Evolutionary conservation across 2,797 vertebrate species (phyloP).

Genomic region (Scolopax rusticola): DNA sequence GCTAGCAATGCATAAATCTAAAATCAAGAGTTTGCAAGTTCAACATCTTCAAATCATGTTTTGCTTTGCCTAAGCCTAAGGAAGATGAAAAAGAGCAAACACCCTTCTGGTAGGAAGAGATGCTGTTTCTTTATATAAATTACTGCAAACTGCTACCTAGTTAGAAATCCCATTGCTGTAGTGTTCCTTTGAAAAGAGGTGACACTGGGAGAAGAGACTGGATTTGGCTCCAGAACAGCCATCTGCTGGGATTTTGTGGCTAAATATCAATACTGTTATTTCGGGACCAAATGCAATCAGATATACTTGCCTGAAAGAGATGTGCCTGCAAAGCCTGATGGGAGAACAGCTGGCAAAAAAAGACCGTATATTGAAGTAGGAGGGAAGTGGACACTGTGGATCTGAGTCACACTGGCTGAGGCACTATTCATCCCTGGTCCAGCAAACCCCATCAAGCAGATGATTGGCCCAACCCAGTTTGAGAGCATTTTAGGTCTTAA

Average conservation of each 20-base stretch:
- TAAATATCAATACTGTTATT: background rate
- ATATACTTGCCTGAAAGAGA: background rate
- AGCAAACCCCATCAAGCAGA: background rate
- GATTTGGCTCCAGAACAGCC: background rate
- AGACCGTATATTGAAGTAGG: background rate
- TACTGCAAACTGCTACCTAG: background rate
- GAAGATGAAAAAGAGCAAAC: background rate
- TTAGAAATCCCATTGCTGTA: background rate
- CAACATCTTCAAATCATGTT: background rate
- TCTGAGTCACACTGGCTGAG: background rate
- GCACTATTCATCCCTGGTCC: background rate
- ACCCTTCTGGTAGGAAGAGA: background rate
- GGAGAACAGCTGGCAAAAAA: background rate
- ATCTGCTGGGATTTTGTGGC: background rate
- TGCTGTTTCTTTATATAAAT: background rate
- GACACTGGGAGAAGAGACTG: background rate
- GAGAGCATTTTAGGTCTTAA: background rate
- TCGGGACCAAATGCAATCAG: background rate
- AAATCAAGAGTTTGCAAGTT: background rate
- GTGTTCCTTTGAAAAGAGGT: background rate
- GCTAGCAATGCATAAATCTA: background rate
- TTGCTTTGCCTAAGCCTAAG: background rate
- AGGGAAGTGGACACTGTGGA: background rate
- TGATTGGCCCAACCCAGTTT: background rate
- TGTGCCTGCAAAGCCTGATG: background rate